Percentiles rank a stretch among this genome's conserved stretches.
These are phyloP conservation scores for Tetramorium parvispinum DNA, from an alignment of 1,140 invertebrate species.

Conservation along the genomic window DNA sequence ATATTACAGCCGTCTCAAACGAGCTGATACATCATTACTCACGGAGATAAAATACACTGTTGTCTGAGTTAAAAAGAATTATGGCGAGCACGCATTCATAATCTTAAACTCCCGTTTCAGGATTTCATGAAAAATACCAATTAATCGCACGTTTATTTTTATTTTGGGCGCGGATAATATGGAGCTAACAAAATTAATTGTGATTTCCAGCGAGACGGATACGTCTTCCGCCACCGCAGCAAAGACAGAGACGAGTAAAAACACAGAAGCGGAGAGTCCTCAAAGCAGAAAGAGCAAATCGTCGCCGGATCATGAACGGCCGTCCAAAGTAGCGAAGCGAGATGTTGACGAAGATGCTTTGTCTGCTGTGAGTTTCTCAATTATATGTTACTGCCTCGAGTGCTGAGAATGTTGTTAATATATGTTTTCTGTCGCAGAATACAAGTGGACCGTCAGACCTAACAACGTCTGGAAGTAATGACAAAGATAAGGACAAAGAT, in stretches of 20 bases:
- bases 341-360: conserved; percentile 38
- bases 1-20: too few relatives aligned
- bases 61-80: neutral
- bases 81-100: neutral
- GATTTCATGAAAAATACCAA: neutral
- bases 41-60: neutral
- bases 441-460: conserved; percentile 73
- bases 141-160: neutral
- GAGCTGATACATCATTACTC: too few relatives aligned
- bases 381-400: neutral
- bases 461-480: conserved; percentile 62
- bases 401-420: neutral
- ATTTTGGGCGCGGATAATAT: neutral
- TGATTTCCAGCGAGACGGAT: neutral
- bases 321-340: conserved; percentile 46
- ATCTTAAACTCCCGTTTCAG: neutral
- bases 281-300: conserved; percentile 36
- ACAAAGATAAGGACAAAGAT: conserved; percentile 39
- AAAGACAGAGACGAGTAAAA: neutral
- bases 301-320: conserved; percentile 45
- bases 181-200: neutral
- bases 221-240: neutral
- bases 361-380: conserved; percentile 16
- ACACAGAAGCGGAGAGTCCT: neutral
- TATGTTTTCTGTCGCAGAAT: conserved; percentile 65